Percentiles rank a stretch among this genome's conserved stretches.
Conservation (phyloP, 1,140 invertebrate genomes). For the Drosophila tani region DNA sequence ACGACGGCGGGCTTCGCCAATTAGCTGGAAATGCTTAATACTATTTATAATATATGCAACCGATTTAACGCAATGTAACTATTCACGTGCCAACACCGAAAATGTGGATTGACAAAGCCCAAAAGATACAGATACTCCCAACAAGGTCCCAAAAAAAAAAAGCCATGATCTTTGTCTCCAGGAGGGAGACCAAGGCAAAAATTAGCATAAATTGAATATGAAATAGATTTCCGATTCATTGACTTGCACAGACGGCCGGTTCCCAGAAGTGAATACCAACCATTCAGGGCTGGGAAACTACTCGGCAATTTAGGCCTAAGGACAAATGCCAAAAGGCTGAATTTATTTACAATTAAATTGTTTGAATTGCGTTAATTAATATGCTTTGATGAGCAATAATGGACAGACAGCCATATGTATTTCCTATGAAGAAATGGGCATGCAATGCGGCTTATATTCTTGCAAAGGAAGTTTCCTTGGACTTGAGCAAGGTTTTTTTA, state of each 20-base stretch:
- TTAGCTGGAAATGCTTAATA: conserved; percentile 49
- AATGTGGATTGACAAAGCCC: conserved; percentile 23
- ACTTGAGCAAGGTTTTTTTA: neutral
- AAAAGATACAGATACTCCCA: neutral
- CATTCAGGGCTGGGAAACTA: conserved; percentile 21
- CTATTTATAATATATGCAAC: conserved; percentile 53
- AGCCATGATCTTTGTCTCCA: conserved; percentile 9
- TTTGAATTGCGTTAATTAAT: neutral
- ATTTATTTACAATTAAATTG: conserved; percentile 24
- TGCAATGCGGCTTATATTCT: neutral
- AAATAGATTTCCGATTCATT: conserved; percentile 20
- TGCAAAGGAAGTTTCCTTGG: conserved; percentile 2
- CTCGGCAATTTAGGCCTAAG: conserved; percentile 8
- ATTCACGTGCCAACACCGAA: conserved; percentile 34
- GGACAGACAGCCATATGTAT: neutral
- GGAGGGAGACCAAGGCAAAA: neutral
- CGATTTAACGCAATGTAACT: conserved; percentile 35
- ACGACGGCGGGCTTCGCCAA: conserved; percentile 47
- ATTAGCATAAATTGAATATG: conserved; percentile 38
- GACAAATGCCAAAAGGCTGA: conserved; percentile 11
- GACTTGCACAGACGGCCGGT: neutral
- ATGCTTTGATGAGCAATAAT: conserved; percentile 1
- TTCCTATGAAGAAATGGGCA: neutral
- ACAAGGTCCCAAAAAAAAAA: neutral
- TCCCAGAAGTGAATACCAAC: conserved; percentile 20